A percentile compares a stretch with the other conserved stretches of the same genome.
Conservation (phyloP, 2,888 invertebrate species). For the Hypsopygia costalis region DNA sequence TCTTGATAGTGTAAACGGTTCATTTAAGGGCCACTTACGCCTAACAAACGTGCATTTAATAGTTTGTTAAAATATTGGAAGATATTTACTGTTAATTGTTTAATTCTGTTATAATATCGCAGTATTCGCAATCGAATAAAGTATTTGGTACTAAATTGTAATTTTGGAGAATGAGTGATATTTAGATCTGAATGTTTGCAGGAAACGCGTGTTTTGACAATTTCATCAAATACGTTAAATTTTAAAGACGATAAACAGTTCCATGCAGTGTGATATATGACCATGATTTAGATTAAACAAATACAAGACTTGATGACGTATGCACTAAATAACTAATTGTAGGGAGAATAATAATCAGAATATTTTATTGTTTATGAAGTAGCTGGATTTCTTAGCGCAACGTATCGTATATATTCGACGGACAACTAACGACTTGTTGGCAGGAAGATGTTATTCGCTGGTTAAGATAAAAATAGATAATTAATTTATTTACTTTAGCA, state of each 20-base stretch:
- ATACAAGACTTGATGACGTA: slow-evolving; percentile 51
- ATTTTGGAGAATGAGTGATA: slow-evolving; percentile 20
- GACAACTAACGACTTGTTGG: slow-evolving; percentile 56
- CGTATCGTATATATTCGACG: slow-evolving; percentile 20
- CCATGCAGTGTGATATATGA: slow-evolving; percentile 33
- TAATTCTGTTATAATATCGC: slow-evolving; percentile 44
- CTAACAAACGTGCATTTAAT: slow-evolving; percentile 71
- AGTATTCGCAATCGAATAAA: slow-evolving; percentile 3
- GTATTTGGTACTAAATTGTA: slow-evolving; percentile 25
- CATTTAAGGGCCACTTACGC: slow-evolving; percentile 51
- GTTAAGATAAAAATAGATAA: slow-evolving; percentile 56
- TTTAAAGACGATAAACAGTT: slow-evolving; percentile 25
- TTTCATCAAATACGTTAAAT: slow-evolving; percentile 20
- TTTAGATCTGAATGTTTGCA: slow-evolving; percentile 34
- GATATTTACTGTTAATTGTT: slow-evolving; percentile 73
- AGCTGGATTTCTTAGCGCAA: slow-evolving; percentile 35
- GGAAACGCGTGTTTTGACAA: slow-evolving; percentile 6
- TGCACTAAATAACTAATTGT: slow-evolving; percentile 49
- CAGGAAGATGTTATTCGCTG: slow-evolving; percentile 47
- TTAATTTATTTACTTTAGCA: slow-evolving; percentile 70
- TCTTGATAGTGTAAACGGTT: slow-evolving; percentile 21
- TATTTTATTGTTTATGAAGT: slow-evolving; percentile 39
- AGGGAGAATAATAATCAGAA: slow-evolving; percentile 43
- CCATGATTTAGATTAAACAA: slow-evolving; percentile 47
- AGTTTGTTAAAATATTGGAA: slow-evolving; percentile 73